Percentiles rank a stretch among this genome's conserved stretches.
These are phyloP conservation scores for Cosmia pyralina DNA, from an alignment of 2,888 invertebrate genomes.

Conservation along the genomic window DNA sequence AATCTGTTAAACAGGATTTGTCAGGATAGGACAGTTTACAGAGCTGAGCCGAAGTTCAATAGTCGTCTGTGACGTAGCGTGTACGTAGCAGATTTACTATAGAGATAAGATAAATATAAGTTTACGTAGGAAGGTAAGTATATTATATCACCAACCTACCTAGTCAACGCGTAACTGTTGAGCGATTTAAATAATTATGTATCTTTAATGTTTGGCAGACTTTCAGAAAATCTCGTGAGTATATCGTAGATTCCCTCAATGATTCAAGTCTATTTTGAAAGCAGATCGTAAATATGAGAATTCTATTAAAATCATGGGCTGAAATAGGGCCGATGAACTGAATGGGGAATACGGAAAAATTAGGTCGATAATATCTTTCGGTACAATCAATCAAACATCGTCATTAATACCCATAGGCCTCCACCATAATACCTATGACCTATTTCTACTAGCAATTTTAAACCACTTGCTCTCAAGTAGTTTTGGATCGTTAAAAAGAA, in stretches of 20 bases:
- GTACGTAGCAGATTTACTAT: slow-evolving; percentile 63
- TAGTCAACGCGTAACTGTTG: slow-evolving; percentile 24
- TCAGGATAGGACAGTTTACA: slow-evolving; percentile 63
- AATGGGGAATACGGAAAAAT: slow-evolving; percentile 4
- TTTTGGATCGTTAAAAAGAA: slow-evolving; percentile 51
- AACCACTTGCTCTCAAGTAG: slow-evolving; percentile 24
- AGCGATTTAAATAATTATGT: slow-evolving; percentile 23
- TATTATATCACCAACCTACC: slow-evolving; percentile 24
- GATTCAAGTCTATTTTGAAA: slow-evolving; percentile 36
- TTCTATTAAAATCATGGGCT: slow-evolving; percentile 4
- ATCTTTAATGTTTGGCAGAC: slow-evolving; percentile 28
- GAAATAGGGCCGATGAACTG: slow-evolving; percentile 19
- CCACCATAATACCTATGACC: slow-evolving; percentile 8
- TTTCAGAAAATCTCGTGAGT: slow-evolving; percentile 22
- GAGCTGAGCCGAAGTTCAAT: slow-evolving; percentile 72
- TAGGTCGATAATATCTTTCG: neutral
- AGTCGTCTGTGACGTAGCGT: slow-evolving; percentile 70
- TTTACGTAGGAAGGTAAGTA: slow-evolving; percentile 36
- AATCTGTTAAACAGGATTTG: slow-evolving; percentile 66
- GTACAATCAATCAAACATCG: neutral
- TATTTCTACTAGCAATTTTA: slow-evolving; percentile 10
- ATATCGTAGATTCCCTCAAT: slow-evolving; percentile 28
- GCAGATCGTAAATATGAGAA: slow-evolving; percentile 25
- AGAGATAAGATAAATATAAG: slow-evolving; percentile 63
- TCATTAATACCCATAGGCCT: slow-evolving; percentile 2